phyloP scores from a whole-genome alignment of 2,113 vertebrate species.

The Engraulis encrasicolus region DNA sequence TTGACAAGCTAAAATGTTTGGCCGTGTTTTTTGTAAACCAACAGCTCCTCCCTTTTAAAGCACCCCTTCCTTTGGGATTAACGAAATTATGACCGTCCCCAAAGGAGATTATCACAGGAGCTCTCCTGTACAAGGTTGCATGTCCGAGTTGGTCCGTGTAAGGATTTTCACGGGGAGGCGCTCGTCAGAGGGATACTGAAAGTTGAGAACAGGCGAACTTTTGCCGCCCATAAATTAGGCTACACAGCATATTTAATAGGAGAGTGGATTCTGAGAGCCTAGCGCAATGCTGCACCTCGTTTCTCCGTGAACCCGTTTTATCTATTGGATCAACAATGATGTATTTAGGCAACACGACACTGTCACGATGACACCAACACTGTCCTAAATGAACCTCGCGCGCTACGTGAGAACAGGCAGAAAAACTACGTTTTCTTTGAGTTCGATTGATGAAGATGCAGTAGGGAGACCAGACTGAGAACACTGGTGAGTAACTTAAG shows the following conservation, averaged over 20 bases:
- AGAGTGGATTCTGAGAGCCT: neutral
- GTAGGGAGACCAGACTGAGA: neutral
- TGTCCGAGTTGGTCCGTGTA: neutral
- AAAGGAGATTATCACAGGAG: neutral
- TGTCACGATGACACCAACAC: too few relatives aligned
- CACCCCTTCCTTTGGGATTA: neutral
- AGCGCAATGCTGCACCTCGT: neutral
- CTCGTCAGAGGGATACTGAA: neutral
- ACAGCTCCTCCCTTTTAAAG: neutral
- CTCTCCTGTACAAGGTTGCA: neutral
- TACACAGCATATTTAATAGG: constrained; percentile 21
- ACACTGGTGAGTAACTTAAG: neutral
- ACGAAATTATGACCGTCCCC: constrained; percentile 7
- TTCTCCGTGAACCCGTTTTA: neutral
- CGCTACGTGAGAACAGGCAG: too few relatives aligned
- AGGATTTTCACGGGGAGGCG: neutral
- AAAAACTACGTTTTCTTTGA: too few relatives aligned
- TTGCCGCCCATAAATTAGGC: constrained; percentile 9
- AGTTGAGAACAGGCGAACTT: constrained; percentile 35
- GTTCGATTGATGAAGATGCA: neutral
- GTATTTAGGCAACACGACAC: neutral
- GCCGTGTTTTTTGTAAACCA: neutral
- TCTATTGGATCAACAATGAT: neutral
- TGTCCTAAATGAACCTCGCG: too few relatives aligned
- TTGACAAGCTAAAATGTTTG: too few relatives aligned